A percentile compares a stretch with the other conserved stretches of the same genome.
phyloP scores from a whole-genome alignment of 2,888 invertebrate genomes.

The Heliconius hortense region DNA sequence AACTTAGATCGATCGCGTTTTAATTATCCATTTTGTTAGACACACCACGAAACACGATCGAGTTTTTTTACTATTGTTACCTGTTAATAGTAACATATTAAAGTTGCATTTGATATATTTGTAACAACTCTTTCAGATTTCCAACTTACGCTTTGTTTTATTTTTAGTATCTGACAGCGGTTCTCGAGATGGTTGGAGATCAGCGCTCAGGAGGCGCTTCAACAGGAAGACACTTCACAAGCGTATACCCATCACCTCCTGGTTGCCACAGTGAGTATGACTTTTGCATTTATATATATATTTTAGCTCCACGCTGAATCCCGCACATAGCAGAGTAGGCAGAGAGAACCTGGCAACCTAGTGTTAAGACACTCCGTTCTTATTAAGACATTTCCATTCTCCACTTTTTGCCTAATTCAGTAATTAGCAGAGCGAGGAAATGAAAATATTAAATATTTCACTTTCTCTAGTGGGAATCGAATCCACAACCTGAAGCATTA shows the following conservation, averaged over 20 bases:
- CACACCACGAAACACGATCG: neutral
- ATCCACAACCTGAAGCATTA: no score
- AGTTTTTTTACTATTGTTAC: neutral
- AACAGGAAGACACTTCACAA: conserved; percentile 88
- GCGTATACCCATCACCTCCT: conserved; percentile 87
- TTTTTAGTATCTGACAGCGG: conserved; percentile 75
- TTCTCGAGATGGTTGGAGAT: conserved; percentile 63
- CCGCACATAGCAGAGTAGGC: no score
- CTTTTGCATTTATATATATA: neutral
- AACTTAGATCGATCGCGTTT: conserved; percentile 1
- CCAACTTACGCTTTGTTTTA: neutral
- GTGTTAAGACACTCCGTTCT: no score
- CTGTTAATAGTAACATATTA: neutral
- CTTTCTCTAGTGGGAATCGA: no score
- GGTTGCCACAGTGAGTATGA: conserved; percentile 85
- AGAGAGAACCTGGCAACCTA: no score
- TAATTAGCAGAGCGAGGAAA: no score
- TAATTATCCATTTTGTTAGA: neutral
- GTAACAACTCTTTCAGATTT: neutral
- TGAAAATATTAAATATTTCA: no score
- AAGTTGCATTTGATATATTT: neutral
- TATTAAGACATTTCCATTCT: no score
- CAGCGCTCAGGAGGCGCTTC: conserved; percentile 77
- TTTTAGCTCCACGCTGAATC: no score
- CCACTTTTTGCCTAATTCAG: no score